phyloP scores from a whole-genome alignment of 2,797 vertebrate genomes.

The Poecilia gillii region DNA sequence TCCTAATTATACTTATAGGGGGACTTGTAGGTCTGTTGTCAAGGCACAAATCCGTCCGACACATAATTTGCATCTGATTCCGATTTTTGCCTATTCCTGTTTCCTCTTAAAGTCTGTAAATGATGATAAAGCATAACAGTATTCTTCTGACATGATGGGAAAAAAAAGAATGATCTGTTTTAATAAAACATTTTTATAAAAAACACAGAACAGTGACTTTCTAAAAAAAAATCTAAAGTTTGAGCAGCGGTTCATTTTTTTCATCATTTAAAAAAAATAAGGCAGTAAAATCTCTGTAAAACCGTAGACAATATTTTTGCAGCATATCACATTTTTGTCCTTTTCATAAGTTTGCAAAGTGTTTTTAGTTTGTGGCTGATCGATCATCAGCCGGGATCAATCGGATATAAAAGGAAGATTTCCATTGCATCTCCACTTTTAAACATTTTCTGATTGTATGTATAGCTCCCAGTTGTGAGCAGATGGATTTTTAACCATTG shows the following conservation, averaged over 20 bases:
- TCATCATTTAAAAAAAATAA: background rate
- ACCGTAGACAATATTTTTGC: too few relatives aligned
- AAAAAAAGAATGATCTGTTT: background rate
- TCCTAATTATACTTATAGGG: background rate
- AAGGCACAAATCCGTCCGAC: background rate
- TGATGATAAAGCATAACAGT: too few relatives aligned
- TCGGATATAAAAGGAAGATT: background rate
- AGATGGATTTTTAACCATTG: background rate
- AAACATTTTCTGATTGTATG: background rate
- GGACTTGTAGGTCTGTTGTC: background rate
- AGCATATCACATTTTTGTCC: background rate
- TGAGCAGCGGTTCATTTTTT: background rate
- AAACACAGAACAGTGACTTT: background rate
- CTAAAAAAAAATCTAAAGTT: background rate
- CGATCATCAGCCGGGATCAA: background rate
- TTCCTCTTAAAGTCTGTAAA: background rate
- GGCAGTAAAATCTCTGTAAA: background rate
- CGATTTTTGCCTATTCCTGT: background rate
- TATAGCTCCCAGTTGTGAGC: slow-evolving; percentile 8
- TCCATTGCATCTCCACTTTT: background rate
- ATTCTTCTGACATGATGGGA: too few relatives aligned
- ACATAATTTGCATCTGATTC: background rate
- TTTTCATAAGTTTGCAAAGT: background rate
- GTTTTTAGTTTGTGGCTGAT: background rate
- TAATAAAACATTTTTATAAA: background rate